phyloP scores from a whole-genome alignment of 2,113 vertebrate species.

The Canis aureus region DNA sequence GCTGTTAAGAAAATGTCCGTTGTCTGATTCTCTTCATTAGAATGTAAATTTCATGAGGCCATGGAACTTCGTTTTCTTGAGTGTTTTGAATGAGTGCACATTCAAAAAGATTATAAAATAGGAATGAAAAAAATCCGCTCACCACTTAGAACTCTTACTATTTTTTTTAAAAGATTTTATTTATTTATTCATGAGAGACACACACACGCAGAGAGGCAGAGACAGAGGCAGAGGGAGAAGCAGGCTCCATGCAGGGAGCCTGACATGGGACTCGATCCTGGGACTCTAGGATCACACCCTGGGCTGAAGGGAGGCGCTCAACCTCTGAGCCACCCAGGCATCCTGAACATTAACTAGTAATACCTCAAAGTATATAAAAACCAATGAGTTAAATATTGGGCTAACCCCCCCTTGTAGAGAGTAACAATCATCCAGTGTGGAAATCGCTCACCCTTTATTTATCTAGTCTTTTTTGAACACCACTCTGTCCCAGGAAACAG shows the following conservation, averaged over 20 bases:
- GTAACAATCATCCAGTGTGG: background rate
- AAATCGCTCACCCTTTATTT: background rate
- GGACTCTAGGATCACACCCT: no score
- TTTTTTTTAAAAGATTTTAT: no score
- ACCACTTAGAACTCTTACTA: background rate
- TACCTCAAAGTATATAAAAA: background rate
- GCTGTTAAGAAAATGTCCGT: background rate
- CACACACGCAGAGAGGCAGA: no score
- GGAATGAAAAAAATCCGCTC: background rate
- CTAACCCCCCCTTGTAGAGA: background rate
- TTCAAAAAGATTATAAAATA: conserved; percentile 3
- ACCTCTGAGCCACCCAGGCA: no score
- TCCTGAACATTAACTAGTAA: no score
- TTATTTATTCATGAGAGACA: no score
- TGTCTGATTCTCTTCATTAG: background rate
- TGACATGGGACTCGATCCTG: no score
- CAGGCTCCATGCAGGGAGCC: no score
- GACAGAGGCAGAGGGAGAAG: no score
- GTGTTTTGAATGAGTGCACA: background rate
- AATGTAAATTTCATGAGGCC: background rate
- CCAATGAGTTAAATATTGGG: background rate
- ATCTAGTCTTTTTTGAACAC: background rate
- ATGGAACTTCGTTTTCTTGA: background rate
- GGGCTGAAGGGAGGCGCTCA: no score
- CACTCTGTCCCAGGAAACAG: background rate